phyloP scores from a whole-genome alignment of 1,140 invertebrate species.

The Laodelphax striatellus region DNA sequence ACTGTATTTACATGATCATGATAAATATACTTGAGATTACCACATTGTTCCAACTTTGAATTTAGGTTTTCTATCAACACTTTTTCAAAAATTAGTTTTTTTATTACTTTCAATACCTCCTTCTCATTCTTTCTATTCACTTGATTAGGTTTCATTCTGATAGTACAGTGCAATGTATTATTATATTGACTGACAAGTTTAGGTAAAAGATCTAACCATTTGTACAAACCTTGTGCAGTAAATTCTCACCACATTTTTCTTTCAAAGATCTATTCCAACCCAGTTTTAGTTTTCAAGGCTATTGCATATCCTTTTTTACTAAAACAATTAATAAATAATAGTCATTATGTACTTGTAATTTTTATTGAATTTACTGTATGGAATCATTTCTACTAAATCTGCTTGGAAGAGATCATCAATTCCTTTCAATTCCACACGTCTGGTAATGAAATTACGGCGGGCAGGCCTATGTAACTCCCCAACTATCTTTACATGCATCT shows the following conservation, averaged over 20 bases:
- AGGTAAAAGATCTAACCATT: constrained; percentile 27
- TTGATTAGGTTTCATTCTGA: constrained; percentile 29
- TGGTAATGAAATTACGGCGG: constrained; percentile 14
- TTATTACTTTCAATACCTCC: constrained; percentile 10
- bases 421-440: constrained; percentile 14
- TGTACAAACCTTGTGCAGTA: constrained; percentile 20
- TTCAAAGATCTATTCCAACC: constrained; percentile 36
- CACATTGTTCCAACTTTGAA: constrained; percentile 15
- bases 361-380: constrained; percentile 28
- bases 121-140: constrained; percentile 25
- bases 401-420: constrained; percentile 19
- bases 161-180: constrained; percentile 32
- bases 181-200: constrained; percentile 33
- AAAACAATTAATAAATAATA: constrained; percentile 36
- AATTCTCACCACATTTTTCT: constrained; percentile 32
- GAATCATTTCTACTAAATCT: constrained; percentile 26
- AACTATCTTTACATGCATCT: not conserved
- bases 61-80: constrained; percentile 14
- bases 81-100: not conserved
- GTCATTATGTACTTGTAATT: constrained; percentile 33
- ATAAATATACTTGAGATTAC: constrained; percentile 33
- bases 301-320: constrained; percentile 35
- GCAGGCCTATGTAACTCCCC: constrained; percentile 18
- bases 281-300: constrained; percentile 35
- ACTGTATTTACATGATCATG: constrained; percentile 30